Conservation (phyloP, 2,888 invertebrate species). For the Drepanosiphum platanoidis region DNA sequence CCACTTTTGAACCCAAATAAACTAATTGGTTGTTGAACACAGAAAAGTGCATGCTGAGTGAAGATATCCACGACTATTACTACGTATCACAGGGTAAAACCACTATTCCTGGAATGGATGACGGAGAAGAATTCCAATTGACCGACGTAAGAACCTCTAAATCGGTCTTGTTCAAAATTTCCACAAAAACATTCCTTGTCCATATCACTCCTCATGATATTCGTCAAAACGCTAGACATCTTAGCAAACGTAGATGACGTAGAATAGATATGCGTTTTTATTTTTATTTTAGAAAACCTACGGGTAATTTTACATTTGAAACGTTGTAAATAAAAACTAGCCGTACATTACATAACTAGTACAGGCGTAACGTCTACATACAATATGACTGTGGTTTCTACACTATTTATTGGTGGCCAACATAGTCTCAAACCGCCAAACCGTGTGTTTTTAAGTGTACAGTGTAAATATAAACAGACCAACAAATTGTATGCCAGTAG, state of each 20-base stretch:
- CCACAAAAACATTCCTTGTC: slow-evolving; percentile 14
- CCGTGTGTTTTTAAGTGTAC: slow-evolving; percentile 28
- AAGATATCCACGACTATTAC: slow-evolving; percentile 89
- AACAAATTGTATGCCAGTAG: slow-evolving; percentile 29
- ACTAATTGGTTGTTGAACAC: slow-evolving; percentile 65
- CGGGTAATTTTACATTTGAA: slow-evolving; percentile 19
- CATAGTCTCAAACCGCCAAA: not conserved
- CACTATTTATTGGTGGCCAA: not conserved
- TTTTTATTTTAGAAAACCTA: slow-evolving; percentile 59
- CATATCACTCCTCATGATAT: slow-evolving; percentile 3
- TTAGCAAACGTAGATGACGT: slow-evolving; percentile 48
- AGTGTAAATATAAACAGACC: slow-evolving; percentile 5
- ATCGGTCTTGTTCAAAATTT: slow-evolving; percentile 39
- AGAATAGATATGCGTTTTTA: slow-evolving; percentile 46
- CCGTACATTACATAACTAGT: slow-evolving; percentile 53
- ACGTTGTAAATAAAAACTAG: slow-evolving; percentile 66
- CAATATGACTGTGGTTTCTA: not conserved
- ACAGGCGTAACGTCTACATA: slow-evolving; percentile 33
- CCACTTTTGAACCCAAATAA: slow-evolving; percentile 50
- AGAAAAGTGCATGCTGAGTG: slow-evolving; percentile 83
- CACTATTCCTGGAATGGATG: slow-evolving; percentile 89
- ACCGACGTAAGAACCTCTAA: slow-evolving; percentile 78
- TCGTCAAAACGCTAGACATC: slow-evolving; percentile 27
- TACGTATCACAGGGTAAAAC: slow-evolving; percentile 93
- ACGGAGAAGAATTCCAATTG: slow-evolving; percentile 83